Base-by-base conservation (phyloP, 2,888 invertebrate genomes). In the Parapristionchus giblindavisi region DNA sequence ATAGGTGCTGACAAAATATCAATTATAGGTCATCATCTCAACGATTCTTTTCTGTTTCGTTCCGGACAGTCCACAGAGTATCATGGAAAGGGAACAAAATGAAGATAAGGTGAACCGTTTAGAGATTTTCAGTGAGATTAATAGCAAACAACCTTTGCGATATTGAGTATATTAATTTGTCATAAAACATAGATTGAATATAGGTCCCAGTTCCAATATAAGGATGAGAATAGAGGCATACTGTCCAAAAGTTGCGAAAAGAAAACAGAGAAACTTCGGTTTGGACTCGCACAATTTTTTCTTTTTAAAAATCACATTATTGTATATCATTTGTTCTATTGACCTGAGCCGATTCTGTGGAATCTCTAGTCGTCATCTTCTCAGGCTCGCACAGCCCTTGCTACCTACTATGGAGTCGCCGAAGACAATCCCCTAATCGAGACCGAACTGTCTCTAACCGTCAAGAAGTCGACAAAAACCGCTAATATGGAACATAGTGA, bases 371-470 rank as follows among this genome's bases (percentile, higher is more conserved):
- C 32, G 6, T 11, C 3, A 58, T 21, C 14, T 21, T 11, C 75
- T 51, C 60, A 79, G 78, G 80, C 80, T 3, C 77, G 80, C 2
- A 38, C 43, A 36, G 76, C 80, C 11, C 75, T 80, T 17, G 80
- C 79, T 8, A 72, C 75, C 8, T 80, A 80, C 70, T 79, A 80
- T 56, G 80, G 80, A 14, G 78, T 78, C 1, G 66, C 75, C 17
- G 66, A 58, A 6, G 77, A 80, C 66, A 77, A 78, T 52, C 72
- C 77, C 4, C 61, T 78, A 3, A 34, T 80, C 24, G 80, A 80
- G 14, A 76, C 75, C 1, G 80, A 80, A 52, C 43, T 80, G 54
- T 29, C 76, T 17, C 77, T 77, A 14, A 54, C 43, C 21, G 58
- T 38, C 11, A 72, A 72, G 65, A 71, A 76, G 65, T 34, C 17